Evolutionary conservation across 2,888 invertebrate genomes (phyloP), one percentile per base, ranked within the genome.

Genomic region (Unio delphinus): DNA sequence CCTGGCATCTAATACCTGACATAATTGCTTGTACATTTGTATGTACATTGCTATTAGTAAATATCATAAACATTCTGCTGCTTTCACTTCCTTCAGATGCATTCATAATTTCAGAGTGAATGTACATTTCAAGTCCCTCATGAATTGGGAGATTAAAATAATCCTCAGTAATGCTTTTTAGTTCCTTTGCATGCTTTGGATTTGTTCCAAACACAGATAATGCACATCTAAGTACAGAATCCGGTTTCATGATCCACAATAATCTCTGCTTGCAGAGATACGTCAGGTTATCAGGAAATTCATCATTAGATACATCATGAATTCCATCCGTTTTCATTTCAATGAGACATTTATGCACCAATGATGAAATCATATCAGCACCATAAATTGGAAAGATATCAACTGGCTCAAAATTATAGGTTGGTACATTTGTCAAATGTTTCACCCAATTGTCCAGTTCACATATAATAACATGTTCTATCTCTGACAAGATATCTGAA

Each of bases 21-120:
- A 61, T 4, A 34, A 61, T 56, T 1, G 15, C 26, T 15, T 56
- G 8, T 55, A 61, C 20, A 17, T 64, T 64, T 45, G 64, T 58
- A n/a, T 72, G 70, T 15, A 70, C 59, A 34, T 68, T 75, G 23
- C 69, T 75, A 55, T 74, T 65, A 17, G 78, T 74, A 57, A 75
- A 70, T 1, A 75, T 54, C 1, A 73, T 58, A 20, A 63, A 26
- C 57, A 73, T 65, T 3, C 57, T 45, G 26, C 28, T 56, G 11
- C 18, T 4, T 45, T 63, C 11, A 54, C 7, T n/a, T 55, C 34
- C 26, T 67, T 55, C 7, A n/a, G 18, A 17, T 28, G 56, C 3
- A 5, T 34, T 34, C 7, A 7, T 34, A 8, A 34, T 34, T 34
- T 55, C 23, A 18, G 54, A 64, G n/a, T 63, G n/a, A 0, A 74